Evolutionary conservation across 2,797 vertebrate species (phyloP).

Genomic region (Rhinatrema bivittatum): DNA sequence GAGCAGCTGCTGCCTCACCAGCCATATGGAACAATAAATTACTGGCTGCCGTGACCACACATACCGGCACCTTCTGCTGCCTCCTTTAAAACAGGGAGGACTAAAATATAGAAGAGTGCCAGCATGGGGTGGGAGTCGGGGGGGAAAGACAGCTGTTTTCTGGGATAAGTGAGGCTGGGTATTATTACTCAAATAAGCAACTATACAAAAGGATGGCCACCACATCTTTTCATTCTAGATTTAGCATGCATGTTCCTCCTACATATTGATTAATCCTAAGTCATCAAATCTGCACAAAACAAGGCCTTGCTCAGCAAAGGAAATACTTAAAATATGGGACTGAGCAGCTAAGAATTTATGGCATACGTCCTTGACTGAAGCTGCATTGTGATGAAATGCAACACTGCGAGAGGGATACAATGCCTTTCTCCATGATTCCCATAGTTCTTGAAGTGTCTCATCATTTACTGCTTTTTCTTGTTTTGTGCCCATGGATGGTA

Average conservation of each 20-base stretch:
- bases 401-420: too few species aligned
- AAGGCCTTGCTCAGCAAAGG: neutral
- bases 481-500: too few species aligned
- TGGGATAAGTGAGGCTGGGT: neutral
- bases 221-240: conserved; percentile 4
- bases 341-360: conserved; percentile 2
- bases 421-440: too few species aligned
- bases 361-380: too few species aligned
- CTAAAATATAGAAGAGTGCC: neutral
- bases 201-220: conserved; percentile 3
- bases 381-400: too few species aligned
- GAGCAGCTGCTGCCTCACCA: conserved; percentile 43
- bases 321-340: neutral
- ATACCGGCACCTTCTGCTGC: conserved; percentile 30
- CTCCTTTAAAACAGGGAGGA: conserved; percentile 19
- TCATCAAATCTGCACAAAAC: neutral
- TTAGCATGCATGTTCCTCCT: neutral
- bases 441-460: neutral
- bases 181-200: neutral
- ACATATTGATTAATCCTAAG: neutral
- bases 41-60: conserved; percentile 42
- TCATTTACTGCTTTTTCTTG: too few species aligned
- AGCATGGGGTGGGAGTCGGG: conserved; percentile 4
- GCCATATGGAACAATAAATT: conserved; percentile 46
- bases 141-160: neutral